Base-by-base conservation (phyloP, 1,140 invertebrate genomes). In the Ceratoteleas bidentatus region DNA sequence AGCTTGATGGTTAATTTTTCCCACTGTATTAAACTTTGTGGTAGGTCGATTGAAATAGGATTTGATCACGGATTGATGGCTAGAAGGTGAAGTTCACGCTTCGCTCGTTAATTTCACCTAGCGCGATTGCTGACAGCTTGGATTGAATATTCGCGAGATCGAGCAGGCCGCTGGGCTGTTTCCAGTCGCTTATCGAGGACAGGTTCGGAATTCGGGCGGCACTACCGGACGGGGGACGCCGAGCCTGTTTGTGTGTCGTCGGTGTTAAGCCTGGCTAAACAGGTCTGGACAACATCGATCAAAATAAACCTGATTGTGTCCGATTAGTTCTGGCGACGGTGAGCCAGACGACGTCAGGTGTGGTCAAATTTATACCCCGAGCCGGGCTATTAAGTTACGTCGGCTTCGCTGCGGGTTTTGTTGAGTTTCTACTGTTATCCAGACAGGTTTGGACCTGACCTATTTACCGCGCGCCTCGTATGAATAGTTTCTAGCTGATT, bases 371-470 rank as follows among this genome's bases (percentile, higher is more conserved):
- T 57, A 38, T 50, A 52, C 36, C 16, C 43, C 45, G 2, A 54
- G 33, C 13, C 14, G 16, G 11, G 32, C 70, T 76, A 76, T 76
- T 68, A 56, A 54, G 57, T 76, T 76, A 76, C 64, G 40, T 60
- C 8, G 68, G 40, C 14, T 34, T 56, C 7, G 50, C 40, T 53
- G 8, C 33, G 11, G 52, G 11, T 40, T 69, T 62, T 33, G 49
- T 40, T 40, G 43, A 57, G 50, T 36, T 36, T 78, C 65, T 65
- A 65, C 65, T 78, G 75, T 78, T 78, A 78, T 65, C 60, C 68
- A 72, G 75, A 72, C 75, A 78, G 66, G 75, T 78, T 78, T 78
- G 75, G 61, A 72, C 66, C 65, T 77, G 74, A 77, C 74, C 74
- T 77, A 77, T 77, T 77, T 77, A 76, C 56, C 47, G 47, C 38